phyloP scores from a whole-genome alignment of 2,797 vertebrate species.

The Trachops cirrhosus region DNA sequence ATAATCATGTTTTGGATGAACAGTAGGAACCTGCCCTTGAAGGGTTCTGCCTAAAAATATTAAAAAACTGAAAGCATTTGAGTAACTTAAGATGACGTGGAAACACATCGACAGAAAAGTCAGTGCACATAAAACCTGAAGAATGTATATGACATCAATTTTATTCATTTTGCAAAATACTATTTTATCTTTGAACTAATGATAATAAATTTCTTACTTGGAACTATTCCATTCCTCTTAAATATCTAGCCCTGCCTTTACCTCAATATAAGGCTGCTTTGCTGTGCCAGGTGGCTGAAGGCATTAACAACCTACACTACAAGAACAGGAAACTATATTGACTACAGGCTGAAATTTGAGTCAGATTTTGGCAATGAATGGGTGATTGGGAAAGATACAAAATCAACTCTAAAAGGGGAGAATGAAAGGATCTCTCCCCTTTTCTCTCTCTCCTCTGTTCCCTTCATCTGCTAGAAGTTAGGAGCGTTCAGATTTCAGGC shows the following conservation, averaged over 20 bases:
- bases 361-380: not conserved
- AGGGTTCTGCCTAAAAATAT: not conserved
- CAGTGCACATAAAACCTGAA: slow-evolving; percentile 55
- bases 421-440: not conserved
- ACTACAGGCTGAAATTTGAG: not conserved
- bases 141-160: not conserved
- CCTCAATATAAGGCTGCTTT: not conserved
- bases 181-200: slow-evolving; percentile 31
- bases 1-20: slow-evolving; percentile 20
- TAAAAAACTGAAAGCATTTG: slow-evolving; percentile 14
- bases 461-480: not conserved
- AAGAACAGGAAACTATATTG: not conserved
- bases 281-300: not conserved
- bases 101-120: slow-evolving; percentile 48
- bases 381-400: not conserved
- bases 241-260: not conserved
- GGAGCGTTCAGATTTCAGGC: not conserved
- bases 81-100: not conserved
- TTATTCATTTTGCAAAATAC: not conserved
- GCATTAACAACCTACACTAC: not conserved
- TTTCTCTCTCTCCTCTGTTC: not conserved
- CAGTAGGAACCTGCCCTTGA: slow-evolving; percentile 32
- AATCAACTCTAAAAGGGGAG: not conserved
- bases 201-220: not conserved
- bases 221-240: not conserved